Evolutionary conservation across 2,888 invertebrate species (phyloP).

Genomic region (Chrysolina americana): DNA sequence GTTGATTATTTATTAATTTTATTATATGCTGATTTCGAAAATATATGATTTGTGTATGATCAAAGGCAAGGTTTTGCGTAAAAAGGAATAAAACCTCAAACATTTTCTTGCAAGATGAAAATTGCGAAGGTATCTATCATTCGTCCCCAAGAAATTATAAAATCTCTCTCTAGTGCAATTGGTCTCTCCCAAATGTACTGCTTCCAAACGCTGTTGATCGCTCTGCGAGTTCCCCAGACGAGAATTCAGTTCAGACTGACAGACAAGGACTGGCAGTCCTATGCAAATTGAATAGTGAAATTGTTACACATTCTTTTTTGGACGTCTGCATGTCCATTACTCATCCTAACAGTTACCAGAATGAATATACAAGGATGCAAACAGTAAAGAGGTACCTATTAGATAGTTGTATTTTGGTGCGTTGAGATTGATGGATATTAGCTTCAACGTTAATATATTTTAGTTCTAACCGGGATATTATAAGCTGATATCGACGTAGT

Average conservation of each 20-base stretch:
- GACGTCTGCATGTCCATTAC: constrained; percentile 58
- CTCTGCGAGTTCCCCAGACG: constrained; percentile 56
- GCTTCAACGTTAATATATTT: no score
- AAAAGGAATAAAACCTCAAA: no score
- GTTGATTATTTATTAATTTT: no score
- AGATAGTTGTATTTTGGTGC: constrained; percentile 23
- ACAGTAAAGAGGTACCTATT: constrained; percentile 33
- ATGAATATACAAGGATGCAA: constrained; percentile 33
- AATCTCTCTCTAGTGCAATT: constrained; percentile 35
- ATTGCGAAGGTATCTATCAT: no score
- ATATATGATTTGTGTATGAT: no score
- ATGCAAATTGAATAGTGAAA: constrained; percentile 69
- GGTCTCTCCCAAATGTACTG: constrained; percentile 45
- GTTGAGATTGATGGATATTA: constrained; percentile 16
- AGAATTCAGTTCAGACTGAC: constrained; percentile 63
- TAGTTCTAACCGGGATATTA: no score
- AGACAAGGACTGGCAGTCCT: constrained; percentile 62
- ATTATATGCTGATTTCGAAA: no score
- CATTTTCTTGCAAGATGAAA: no score
- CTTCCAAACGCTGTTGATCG: constrained; percentile 56
- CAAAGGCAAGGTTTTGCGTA: no score
- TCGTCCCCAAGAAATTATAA: not conserved
- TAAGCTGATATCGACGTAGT: no score
- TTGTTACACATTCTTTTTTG: constrained; percentile 67
- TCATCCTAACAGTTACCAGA: constrained; percentile 57